Conservation (phyloP, 2,888 invertebrate species). For the Argyresthia goedartella region DNA sequence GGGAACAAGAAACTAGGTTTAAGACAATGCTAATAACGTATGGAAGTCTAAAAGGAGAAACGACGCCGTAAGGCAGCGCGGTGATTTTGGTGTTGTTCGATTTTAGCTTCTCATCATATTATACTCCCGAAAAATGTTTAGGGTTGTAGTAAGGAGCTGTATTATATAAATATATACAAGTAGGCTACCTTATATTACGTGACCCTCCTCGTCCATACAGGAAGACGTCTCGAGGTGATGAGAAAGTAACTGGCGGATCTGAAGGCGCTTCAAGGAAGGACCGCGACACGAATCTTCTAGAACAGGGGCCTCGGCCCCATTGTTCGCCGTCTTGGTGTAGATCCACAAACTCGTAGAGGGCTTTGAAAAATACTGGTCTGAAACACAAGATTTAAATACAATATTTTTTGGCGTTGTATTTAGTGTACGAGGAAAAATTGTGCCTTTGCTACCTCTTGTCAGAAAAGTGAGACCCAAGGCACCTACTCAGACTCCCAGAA, state of each 20-base stretch:
- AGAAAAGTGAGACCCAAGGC: too few species aligned
- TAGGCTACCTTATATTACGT: slow-evolving; percentile 78
- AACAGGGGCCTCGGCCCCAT: slow-evolving; percentile 80
- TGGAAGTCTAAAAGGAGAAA: too few species aligned
- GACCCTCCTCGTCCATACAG: slow-evolving; percentile 89
- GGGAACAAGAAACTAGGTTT: slow-evolving; percentile 18
- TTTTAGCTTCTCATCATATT: too few species aligned
- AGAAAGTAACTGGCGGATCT: slow-evolving; percentile 81
- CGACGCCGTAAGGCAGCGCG: too few species aligned
- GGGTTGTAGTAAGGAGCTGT: too few species aligned
- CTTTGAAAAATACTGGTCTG: slow-evolving; percentile 87
- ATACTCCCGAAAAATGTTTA: too few species aligned
- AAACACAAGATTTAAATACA: slow-evolving; percentile 13
- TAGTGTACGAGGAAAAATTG: not conserved
- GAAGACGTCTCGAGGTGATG: slow-evolving; percentile 86
- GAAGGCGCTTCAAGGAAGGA: slow-evolving; percentile 65
- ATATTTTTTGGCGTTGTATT: not conserved
- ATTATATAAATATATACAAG: too few species aligned
- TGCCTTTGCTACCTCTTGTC: too few species aligned
- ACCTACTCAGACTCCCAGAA: too few species aligned
- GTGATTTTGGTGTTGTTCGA: too few species aligned
- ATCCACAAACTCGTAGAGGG: slow-evolving; percentile 91
- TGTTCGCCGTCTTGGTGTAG: slow-evolving; percentile 87
- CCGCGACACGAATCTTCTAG: slow-evolving; percentile 80
- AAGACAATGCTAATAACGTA: not conserved